Percentiles rank a stretch among this genome's conserved stretches.
phyloP scores from a whole-genome alignment of 2,797 vertebrate genomes.

The Sebastes steindachneri region DNA sequence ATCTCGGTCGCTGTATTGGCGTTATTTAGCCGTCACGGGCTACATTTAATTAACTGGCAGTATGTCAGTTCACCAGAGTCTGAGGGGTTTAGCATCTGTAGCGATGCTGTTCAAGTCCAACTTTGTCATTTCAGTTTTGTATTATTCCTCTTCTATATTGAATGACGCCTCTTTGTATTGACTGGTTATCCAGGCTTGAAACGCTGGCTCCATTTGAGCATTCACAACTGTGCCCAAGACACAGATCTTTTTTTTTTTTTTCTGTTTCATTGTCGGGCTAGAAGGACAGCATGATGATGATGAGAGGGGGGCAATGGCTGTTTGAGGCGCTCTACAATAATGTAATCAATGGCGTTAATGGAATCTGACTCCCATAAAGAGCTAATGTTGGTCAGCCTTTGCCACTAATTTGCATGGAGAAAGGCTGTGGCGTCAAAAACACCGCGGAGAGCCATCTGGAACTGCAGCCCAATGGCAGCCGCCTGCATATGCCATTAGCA shows the following conservation, averaged over 20 bases:
- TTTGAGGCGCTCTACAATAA: conserved; percentile 39
- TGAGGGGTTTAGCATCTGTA: conserved; percentile 38
- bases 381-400: conserved; percentile 55
- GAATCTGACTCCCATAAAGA: conserved; percentile 54
- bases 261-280: conserved; percentile 6
- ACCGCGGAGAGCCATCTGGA: conserved; percentile 64
- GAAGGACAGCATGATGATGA: conserved; percentile 40
- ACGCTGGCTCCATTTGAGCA: not conserved
- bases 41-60: conserved; percentile 52
- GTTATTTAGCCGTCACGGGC: conserved; percentile 15
- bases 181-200: conserved; percentile 9
- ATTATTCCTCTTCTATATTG: conserved; percentile 15
- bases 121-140: conserved; percentile 17
- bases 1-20: not conserved
- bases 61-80: conserved; percentile 26
- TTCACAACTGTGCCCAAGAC: conserved; percentile 22
- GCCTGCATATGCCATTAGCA: conserved; percentile 45
- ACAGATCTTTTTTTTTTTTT: conserved; percentile 26
- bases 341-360: conserved; percentile 51
- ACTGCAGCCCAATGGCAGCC: conserved; percentile 36
- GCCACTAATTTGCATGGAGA: conserved; percentile 50
- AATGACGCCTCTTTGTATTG: conserved; percentile 39
- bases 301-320: conserved; percentile 24
- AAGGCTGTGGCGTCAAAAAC: conserved; percentile 40
- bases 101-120: conserved; percentile 18